Evolutionary conservation across 2,888 invertebrate species (phyloP).

Genomic region (Morpho achilles): DNA sequence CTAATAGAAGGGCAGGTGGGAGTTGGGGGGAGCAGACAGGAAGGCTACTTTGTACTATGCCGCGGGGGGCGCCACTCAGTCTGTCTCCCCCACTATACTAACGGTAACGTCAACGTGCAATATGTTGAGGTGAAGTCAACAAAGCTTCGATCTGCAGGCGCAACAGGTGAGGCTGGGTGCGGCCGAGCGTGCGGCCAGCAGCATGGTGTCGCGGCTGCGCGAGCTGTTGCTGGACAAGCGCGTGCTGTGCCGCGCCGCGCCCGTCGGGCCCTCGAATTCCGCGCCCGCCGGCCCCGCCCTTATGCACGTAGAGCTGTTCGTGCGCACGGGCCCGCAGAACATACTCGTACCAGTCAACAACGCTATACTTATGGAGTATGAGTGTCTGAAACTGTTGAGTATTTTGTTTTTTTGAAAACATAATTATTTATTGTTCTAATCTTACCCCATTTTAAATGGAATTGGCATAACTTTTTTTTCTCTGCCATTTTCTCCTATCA

Average conservation of each 20-base stretch:
- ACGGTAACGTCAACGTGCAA: conserved; percentile 25
- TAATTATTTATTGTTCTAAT: too few relatives aligned
- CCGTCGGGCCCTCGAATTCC: conserved; percentile 41
- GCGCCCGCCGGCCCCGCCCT: conserved; percentile 44
- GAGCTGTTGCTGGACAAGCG: conserved; percentile 76
- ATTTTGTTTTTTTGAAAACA: not conserved
- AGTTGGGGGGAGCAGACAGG: too few relatives aligned
- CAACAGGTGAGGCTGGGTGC: conserved; percentile 77
- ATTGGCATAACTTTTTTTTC: too few relatives aligned
- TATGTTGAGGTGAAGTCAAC: not conserved
- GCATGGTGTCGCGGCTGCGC: conserved; percentile 77
- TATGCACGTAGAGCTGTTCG: conserved; percentile 84
- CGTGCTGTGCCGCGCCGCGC: conserved; percentile 64
- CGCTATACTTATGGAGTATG: conserved; percentile 81
- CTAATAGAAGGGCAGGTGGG: too few relatives aligned
- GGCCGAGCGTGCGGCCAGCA: conserved; percentile 71
- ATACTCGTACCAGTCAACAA: conserved; percentile 85
- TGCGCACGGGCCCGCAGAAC: conserved; percentile 81
- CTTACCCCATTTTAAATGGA: too few relatives aligned
- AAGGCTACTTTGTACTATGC: too few relatives aligned
- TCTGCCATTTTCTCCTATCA: not conserved
- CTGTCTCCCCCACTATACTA: too few relatives aligned
- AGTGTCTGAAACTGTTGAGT: conserved; percentile 67
- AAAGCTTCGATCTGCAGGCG: conserved; percentile 53
- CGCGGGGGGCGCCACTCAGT: too few relatives aligned